Evolutionary conservation across 2,797 vertebrate species (phyloP), one percentile per base, ranked within the genome.

Genomic region (Oreonectes daqikongensis): DNA sequence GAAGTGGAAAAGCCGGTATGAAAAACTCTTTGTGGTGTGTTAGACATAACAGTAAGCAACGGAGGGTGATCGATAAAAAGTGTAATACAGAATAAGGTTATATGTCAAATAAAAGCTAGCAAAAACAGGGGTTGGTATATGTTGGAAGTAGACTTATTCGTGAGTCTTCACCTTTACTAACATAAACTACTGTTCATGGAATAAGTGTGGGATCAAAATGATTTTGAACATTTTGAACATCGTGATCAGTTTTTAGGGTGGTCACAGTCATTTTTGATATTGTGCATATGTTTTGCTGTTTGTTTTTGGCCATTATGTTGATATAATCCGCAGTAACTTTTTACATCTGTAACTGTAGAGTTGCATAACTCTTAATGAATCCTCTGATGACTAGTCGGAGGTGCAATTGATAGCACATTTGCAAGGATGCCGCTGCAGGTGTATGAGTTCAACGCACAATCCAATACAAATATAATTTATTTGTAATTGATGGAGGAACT

Each of bases 21-120:
- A n/a, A n/a, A 35, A 35, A 61, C 18, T 17, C 24, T 55, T 42
- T 69, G 20, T 48, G 53, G n/a, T 68, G 55, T 50, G 26, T 61
- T 30, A 59, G 55, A 22, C 10, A 42, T 28, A 42, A 14, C 11
- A 9, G 18, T 20, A 5, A 46, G 26, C 35, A 64, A 40, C 38
- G 17, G 30, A 32, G 22, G 44, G 4, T 15, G 12, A 12, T 20
- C 17, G 8, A 48, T 48, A 61, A 50, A 24, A 17, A 17, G 35
- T 59, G 26, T 59, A 18, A 59, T 18, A 18, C 52, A 0, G 20
- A 50, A 22, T 10, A 2, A 53, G 9, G 8, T 53, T 20, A 53
- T n/a, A 20, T 50, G n/a, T 1, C 9, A 50, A 50, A 50, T 5
- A n/a, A 53, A 7, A n/a, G 50, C 20, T 24, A 17, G 24, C 0